A percentile compares a stretch with the other conserved stretches of the same genome.
phyloP scores from a whole-genome alignment of 2,797 vertebrate species.

The Propithecus perrieri region DNA sequence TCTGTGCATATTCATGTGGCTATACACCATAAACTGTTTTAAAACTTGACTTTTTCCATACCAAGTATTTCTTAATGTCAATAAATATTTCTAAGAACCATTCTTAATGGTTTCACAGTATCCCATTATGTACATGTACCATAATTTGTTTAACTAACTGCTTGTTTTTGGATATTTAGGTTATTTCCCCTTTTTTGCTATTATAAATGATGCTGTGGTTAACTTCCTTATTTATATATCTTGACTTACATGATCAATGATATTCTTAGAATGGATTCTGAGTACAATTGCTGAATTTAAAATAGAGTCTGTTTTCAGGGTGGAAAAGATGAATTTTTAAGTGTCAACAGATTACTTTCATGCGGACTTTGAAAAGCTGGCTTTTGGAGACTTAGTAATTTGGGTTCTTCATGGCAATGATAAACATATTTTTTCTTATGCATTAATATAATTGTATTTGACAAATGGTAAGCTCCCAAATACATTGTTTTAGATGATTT shows the following conservation, averaged over 20 bases:
- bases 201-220: not conserved
- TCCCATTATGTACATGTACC: not conserved
- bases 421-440: constrained; percentile 13
- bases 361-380: not conserved
- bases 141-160: constrained; percentile 4
- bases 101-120: not conserved
- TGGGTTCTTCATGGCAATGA: constrained; percentile 35
- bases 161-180: constrained; percentile 5
- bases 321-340: constrained; percentile 13
- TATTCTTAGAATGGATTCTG: not conserved
- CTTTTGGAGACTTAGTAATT: constrained; percentile 23
- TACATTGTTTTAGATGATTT: constrained; percentile 14
- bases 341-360: not conserved
- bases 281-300: not conserved
- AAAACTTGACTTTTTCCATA: not conserved
- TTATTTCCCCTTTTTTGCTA: not conserved
- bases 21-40: not conserved
- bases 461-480: constrained; percentile 14
- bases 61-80: not conserved
- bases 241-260: not conserved
- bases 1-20: not conserved
- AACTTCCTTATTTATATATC: not conserved
- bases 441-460: not conserved
- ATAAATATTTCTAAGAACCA: constrained; percentile 20
- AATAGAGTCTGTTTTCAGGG: not conserved